Percentiles rank a stretch among this genome's conserved stretches.
These are phyloP conservation scores for Acheta domesticus DNA, from an alignment of 2,888 invertebrate genomes.

Conservation along the genomic window DNA sequence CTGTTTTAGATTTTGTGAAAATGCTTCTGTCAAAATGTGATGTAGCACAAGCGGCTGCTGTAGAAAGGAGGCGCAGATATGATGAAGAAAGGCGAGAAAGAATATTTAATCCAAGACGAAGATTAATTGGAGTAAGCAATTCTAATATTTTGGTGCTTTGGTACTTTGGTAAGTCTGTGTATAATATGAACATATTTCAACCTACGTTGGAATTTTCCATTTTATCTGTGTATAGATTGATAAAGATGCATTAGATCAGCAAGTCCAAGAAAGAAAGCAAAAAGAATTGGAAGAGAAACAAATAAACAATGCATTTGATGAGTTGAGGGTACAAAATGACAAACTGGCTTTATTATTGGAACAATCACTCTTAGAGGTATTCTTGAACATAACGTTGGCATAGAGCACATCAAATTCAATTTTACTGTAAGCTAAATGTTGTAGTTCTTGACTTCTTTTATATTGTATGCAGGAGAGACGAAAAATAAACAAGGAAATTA, in stretches of 20 bases:
- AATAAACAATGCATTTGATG: constrained; percentile 59
- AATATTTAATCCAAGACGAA: constrained; percentile 78
- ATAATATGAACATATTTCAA: background rate
- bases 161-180: background rate
- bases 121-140: constrained; percentile 73
- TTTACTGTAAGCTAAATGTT: too few species aligned
- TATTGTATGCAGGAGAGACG: constrained; percentile 55
- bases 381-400: background rate
- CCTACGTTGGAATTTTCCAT: background rate
- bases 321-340: constrained; percentile 63
- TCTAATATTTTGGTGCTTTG: background rate
- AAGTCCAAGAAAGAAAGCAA: constrained; percentile 73
- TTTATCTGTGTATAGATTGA: constrained; percentile 61
- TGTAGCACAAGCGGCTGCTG: constrained; percentile 75
- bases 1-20: background rate
- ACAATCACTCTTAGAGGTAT: constrained; percentile 57
- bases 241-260: constrained; percentile 68
- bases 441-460: background rate
- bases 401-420: too few species aligned
- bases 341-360: constrained; percentile 61
- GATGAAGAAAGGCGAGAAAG: constrained; percentile 76
- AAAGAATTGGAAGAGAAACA: constrained; percentile 60
- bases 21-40: constrained; percentile 66
- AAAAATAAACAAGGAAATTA: constrained; percentile 66
- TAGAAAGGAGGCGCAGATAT: constrained; percentile 68